Evolutionary conservation across 2,113 vertebrate species (phyloP), one percentile per base, ranked within the genome.

Genomic region (Echinops telfairi): DNA sequence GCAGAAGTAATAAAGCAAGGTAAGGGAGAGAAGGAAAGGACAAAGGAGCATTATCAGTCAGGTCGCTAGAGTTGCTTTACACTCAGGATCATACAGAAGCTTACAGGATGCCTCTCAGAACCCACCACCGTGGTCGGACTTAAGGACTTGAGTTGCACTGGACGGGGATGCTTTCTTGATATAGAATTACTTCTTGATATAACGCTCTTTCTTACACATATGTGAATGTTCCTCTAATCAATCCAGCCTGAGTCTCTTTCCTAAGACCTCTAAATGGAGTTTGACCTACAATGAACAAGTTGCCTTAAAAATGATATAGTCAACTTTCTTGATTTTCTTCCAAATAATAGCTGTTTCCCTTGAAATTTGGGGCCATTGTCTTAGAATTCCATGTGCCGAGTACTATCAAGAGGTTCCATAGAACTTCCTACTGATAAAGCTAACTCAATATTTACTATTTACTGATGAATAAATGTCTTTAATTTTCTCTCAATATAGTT

Each of bases 331-430:
- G 78, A 70, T 31, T 79, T 8, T 86, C 20, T 0, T 70, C 86
- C 33, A 78, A 64, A 64, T 66, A 40, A 78, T 70, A 33, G 40
- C 19, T 78, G 20, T 71, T 85, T 86, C 47, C 47, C n/a, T 70
- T 71, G 43, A 86, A 79, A 92, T 43, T 20, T 83, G 27, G 23
- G 25, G 75, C 22, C 40, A 87, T 73, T 80, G 73, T 87, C 66
- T 81, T 87, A 36, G 23, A 92, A 86, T 6, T 73, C 57, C 17
- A 31, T 64, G 58, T 47, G 22, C 47, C 22, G 64, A 19, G 75
- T 68, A 83, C 43, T 75, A 64, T 33, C 31, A 87, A 92, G 29
- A 73, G 31, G 27, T 38, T 86, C n/a, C 68, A 75, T 68, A 80
- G 31, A 87, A 87, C 58, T 73, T 87, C 31, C 43, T 66, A 78